These are phyloP conservation scores for Limnephilus marmoratus DNA, from an alignment of 2,888 invertebrate species.

Conservation along the genomic window DNA sequence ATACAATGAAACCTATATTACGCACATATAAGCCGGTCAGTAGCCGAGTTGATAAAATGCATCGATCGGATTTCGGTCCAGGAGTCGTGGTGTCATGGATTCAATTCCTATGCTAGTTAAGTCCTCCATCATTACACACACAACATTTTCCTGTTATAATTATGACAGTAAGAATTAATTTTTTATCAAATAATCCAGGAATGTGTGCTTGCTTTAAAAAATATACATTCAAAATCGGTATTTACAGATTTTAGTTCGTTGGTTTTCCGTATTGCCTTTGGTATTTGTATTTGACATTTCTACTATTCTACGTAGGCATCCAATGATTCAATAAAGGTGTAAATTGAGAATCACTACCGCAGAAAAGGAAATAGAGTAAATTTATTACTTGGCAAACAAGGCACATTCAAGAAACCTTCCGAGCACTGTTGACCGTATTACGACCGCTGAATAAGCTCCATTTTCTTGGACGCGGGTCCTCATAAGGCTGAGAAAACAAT, in stretches of 20 bases:
- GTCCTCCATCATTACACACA: too few relatives aligned
- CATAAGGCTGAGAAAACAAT: slow-evolving; percentile 24
- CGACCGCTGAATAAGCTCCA: slow-evolving; percentile 35
- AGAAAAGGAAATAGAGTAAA: slow-evolving; percentile 14
- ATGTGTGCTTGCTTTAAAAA: too few relatives aligned
- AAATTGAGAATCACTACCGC: slow-evolving; percentile 8
- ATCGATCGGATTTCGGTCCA: too few relatives aligned
- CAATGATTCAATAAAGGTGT: slow-evolving; percentile 2
- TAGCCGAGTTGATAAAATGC: too few relatives aligned
- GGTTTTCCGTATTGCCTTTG: neutral
- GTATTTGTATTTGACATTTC: neutral
- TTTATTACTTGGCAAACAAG: slow-evolving; percentile 36
- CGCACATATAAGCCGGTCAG: too few relatives aligned
- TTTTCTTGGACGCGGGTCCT: slow-evolving; percentile 22
- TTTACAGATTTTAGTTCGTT: neutral
- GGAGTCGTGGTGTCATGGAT: too few relatives aligned
- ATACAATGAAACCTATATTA: too few relatives aligned
- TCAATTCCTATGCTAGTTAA: too few relatives aligned
- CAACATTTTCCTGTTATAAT: too few relatives aligned
- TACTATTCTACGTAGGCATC: neutral
- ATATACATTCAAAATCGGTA: neutral
- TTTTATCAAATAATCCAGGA: too few relatives aligned
- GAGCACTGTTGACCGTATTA: slow-evolving; percentile 21
- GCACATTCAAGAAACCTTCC: neutral
- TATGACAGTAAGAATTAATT: too few relatives aligned